A percentile compares a stretch with the other conserved stretches of the same genome.
Evolutionary conservation across 2,797 vertebrate genomes (phyloP).

Genomic region (Sebastes steindachneri): DNA sequence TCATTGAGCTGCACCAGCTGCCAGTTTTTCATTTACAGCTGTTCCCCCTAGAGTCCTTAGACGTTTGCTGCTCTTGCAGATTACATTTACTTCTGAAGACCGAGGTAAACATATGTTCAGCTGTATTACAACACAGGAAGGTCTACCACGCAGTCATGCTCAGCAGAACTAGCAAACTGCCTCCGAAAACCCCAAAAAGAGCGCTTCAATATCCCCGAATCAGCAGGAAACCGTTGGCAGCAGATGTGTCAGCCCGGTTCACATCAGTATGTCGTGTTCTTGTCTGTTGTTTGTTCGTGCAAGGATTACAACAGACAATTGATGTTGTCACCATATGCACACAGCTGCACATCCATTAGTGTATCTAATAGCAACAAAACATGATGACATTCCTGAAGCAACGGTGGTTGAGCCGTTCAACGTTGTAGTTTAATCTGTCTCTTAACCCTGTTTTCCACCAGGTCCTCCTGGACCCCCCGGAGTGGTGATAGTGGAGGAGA

Average conservation of each 20-base stretch:
- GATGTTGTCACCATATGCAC: conserved; percentile 18
- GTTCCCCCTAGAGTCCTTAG: conserved; percentile 67
- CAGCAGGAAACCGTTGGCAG: conserved; percentile 51
- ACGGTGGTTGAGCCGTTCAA: conserved; percentile 3
- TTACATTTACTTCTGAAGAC: conserved; percentile 74
- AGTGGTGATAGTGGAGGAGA: conserved; percentile 97
- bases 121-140: conserved; percentile 62
- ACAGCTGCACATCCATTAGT: conserved; percentile 36
- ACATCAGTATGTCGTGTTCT: conserved; percentile 28
- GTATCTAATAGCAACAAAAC: conserved; percentile 23
- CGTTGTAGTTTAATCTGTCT: conserved; percentile 32
- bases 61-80: conserved; percentile 70
- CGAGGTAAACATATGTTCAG: conserved; percentile 77
- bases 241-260: conserved; percentile 42
- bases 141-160: conserved; percentile 48
- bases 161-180: conserved; percentile 42
- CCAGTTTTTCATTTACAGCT: conserved; percentile 75
- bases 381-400: conserved; percentile 19
- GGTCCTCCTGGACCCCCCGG: conserved; percentile 96
- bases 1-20: conserved; percentile 74
- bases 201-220: conserved; percentile 45
- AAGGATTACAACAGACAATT: conserved; percentile 44
- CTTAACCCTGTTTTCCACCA: conserved; percentile 59
- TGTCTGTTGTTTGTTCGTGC: conserved; percentile 49
- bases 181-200: conserved; percentile 12